A percentile compares a stretch with the other conserved stretches of the same genome.
phyloP scores from a whole-genome alignment of 2,888 invertebrate genomes.

The Tiliacea aurago region DNA sequence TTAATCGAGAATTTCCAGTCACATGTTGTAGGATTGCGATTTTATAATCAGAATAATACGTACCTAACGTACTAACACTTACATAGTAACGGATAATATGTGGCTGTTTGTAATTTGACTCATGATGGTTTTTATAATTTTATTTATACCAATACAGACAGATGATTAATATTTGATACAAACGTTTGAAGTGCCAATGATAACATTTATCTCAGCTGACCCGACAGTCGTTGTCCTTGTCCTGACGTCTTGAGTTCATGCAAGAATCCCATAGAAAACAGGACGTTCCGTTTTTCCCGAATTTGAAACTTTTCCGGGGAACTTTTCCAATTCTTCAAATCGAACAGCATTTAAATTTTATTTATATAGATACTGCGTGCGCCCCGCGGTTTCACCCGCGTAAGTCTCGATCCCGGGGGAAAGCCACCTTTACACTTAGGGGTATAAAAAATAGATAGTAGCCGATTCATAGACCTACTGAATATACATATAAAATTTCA shows the following conservation, averaged over 20 bases:
- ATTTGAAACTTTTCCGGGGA: background rate
- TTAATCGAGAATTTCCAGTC: conserved; percentile 8
- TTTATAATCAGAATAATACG: conserved; percentile 23
- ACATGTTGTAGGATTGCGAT: conserved; percentile 11
- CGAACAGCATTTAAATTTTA: too few relatives aligned
- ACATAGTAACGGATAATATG: conserved; percentile 1
- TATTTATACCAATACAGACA: conserved; percentile 12
- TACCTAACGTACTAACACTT: background rate
- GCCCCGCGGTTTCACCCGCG: too few relatives aligned
- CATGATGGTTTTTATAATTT: conserved; percentile 18
- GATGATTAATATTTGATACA: background rate
- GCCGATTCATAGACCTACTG: too few relatives aligned
- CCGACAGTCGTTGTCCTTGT: too few relatives aligned
- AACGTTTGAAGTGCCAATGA: background rate
- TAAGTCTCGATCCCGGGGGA: too few relatives aligned
- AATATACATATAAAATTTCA: too few relatives aligned
- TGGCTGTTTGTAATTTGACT: conserved; percentile 16
- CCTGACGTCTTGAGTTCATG: too few relatives aligned
- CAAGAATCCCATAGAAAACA: background rate
- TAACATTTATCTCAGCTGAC: background rate
- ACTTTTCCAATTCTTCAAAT: too few relatives aligned
- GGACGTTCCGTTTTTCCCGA: background rate
- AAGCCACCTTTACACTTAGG: too few relatives aligned
- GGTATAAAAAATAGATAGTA: too few relatives aligned
- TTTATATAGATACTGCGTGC: too few relatives aligned